A percentile compares a stretch with the other conserved stretches of the same genome.
phyloP scores from a whole-genome alignment of 2,113 vertebrate species.

The Girardinichthys multiradiatus region DNA sequence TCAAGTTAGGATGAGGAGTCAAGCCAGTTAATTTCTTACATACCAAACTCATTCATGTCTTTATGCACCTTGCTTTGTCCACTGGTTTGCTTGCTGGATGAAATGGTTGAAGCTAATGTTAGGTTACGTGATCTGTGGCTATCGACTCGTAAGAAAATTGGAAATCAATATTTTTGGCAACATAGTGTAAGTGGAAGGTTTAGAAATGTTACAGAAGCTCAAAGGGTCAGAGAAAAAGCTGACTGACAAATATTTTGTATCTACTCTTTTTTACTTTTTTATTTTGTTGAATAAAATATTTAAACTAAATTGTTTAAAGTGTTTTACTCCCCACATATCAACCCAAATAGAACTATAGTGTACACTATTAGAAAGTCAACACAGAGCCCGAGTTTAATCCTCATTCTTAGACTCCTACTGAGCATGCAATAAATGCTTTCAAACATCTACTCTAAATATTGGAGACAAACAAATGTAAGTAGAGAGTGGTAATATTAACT shows the following conservation, averaged over 20 bases:
- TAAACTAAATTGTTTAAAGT: not conserved
- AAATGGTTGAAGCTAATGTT: no score
- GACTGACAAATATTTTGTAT: slow-evolving; percentile 1
- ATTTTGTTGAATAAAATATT: not conserved
- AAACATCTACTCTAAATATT: not conserved
- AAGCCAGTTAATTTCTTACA: no score
- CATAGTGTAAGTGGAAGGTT: not conserved
- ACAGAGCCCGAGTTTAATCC: slow-evolving; percentile 4
- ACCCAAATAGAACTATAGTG: no score
- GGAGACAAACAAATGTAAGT: no score
- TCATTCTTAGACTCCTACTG: not conserved
- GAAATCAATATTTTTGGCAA: no score
- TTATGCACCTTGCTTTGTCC: no score
- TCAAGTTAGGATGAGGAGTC: no score
- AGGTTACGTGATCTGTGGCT: no score
- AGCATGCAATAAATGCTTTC: not conserved
- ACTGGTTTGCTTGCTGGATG: no score
- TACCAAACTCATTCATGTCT: no score
- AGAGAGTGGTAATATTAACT: not conserved
- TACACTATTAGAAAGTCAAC: slow-evolving; percentile 20
- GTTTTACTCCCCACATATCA: not conserved
- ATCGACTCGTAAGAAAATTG: no score
- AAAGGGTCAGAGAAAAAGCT: not conserved
- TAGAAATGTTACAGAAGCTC: no score
- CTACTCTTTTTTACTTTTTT: not conserved